A percentile compares a stretch with the other conserved stretches of the same genome.
These are phyloP conservation scores for Callipepla squamata DNA, from an alignment of 2,113 vertebrate genomes.

Conservation along the genomic window DNA sequence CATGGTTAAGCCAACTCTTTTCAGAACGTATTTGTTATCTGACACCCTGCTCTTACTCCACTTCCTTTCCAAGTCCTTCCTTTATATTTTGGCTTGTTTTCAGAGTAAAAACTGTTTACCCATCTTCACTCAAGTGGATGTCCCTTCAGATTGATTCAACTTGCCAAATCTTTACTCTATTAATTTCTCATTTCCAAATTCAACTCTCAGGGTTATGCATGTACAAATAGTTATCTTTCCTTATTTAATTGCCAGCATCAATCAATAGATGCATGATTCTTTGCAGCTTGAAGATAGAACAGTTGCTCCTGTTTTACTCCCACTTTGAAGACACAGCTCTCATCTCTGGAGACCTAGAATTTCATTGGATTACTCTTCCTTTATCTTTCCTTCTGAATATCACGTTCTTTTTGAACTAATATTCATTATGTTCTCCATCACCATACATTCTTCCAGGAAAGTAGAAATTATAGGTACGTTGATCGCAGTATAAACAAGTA, in stretches of 20 bases:
- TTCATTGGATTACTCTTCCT: conserved; percentile 20
- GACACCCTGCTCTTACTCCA: accelerated
- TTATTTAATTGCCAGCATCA: background rate
- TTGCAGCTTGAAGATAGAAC: background rate
- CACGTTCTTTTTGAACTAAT: background rate
- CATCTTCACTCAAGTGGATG: background rate
- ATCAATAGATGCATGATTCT: background rate
- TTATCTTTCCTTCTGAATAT: conserved; percentile 7
- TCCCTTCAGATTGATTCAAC: background rate
- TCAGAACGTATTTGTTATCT: background rate
- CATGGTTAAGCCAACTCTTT: background rate
- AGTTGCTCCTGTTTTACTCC: accelerated
- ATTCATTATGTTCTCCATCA: background rate
- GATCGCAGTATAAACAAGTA: conserved; percentile 8
- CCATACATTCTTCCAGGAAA: background rate
- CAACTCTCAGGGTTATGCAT: background rate
- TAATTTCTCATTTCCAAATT: conserved; percentile 20
- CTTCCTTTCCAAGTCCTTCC: background rate
- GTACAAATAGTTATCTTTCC: background rate
- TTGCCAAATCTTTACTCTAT: conserved; percentile 1
- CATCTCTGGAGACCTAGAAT: background rate
- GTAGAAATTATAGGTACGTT: background rate
- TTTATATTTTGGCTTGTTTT: conserved; percentile 18
- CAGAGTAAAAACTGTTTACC: background rate
- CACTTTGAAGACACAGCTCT: background rate